A percentile compares a stretch with the other conserved stretches of the same genome.
These are phyloP conservation scores for Spisula subtruncata DNA, from an alignment of 2,888 invertebrate species.

Conservation along the genomic window DNA sequence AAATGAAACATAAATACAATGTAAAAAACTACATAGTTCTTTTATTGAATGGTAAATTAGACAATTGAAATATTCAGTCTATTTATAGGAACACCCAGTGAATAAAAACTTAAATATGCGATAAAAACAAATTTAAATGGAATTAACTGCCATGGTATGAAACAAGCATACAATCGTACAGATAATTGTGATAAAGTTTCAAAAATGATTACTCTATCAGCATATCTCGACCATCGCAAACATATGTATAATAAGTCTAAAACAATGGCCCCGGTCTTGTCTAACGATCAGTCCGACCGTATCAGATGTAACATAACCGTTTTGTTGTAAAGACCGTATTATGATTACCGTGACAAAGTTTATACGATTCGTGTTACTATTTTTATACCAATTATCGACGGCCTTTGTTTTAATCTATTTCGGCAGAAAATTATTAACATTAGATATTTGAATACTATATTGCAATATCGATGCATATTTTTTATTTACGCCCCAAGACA, in stretches of 20 bases:
- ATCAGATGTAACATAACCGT: slow-evolving; percentile 15
- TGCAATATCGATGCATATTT: not conserved
- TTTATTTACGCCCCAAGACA: not conserved
- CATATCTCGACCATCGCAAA: not conserved
- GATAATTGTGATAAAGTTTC: not conserved
- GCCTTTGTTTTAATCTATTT: slow-evolving; percentile 7
- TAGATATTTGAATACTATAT: not conserved
- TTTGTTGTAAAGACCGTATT: not conserved
- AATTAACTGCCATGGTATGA: slow-evolving; percentile 10
- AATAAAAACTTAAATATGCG: slow-evolving; percentile 7
- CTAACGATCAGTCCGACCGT: not conserved
- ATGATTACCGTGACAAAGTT: not conserved
- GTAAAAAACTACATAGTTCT: too few species aligned
- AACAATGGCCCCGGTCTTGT: slow-evolving; percentile 1
- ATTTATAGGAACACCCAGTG: not conserved
- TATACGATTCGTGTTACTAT: slow-evolving; percentile 20
- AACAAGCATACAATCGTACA: not conserved
- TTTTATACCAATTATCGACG: not conserved
- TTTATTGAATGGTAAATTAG: not conserved
- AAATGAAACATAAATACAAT: not conserved
- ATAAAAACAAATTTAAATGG: slow-evolving; percentile 27
- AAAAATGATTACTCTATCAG: not conserved
- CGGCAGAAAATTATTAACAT: slow-evolving; percentile 5
- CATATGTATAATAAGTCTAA: slow-evolving; percentile 18
- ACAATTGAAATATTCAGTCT: not conserved